Percentiles rank a stretch among this genome's conserved stretches.
These are phyloP conservation scores for Liolophura sinensis DNA, from an alignment of 1,140 invertebrate species.

Conservation along the genomic window DNA sequence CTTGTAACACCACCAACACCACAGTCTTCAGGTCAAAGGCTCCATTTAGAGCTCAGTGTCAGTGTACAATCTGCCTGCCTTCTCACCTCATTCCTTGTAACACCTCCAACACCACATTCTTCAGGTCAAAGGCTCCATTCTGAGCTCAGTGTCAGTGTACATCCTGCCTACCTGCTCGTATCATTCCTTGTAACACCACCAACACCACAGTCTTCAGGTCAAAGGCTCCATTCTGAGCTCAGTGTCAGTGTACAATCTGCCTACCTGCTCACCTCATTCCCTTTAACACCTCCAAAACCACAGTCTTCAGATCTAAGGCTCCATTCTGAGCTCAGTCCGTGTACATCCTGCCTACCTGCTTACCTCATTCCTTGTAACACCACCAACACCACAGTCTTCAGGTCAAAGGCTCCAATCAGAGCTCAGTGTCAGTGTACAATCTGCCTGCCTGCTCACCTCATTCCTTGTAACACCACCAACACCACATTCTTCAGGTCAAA, in stretches of 20 bases:
- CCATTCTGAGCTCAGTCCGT: conserved; percentile 66
- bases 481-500: conserved; percentile 78
- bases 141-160: conserved; percentile 59
- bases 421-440: background rate
- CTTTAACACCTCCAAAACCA: conserved; percentile 78
- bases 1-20: conserved; percentile 79
- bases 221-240: conserved; percentile 60
- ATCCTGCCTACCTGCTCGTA: conserved; percentile 59
- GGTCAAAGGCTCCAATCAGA: conserved; percentile 56
- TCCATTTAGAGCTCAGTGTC: conserved; percentile 72
- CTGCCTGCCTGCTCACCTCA: conserved; percentile 73
- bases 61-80: conserved; percentile 31
- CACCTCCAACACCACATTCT: conserved; percentile 79
- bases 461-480: conserved; percentile 79
- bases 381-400: conserved; percentile 80
- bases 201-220: conserved; percentile 75
- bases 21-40: conserved; percentile 77
- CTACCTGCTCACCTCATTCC: conserved; percentile 71
- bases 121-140: conserved; percentile 75
- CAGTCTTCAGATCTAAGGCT: conserved; percentile 74
- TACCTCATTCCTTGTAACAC: conserved; percentile 80
- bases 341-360: conserved; percentile 62
- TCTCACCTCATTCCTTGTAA: conserved; percentile 84
- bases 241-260: background rate
- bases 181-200: conserved; percentile 83